Evolutionary conservation across 92 coral and sea anemone genomes (phyloP), one percentile per base, ranked within the genome.

Genomic region (Parazoanthus darwini): DNA sequence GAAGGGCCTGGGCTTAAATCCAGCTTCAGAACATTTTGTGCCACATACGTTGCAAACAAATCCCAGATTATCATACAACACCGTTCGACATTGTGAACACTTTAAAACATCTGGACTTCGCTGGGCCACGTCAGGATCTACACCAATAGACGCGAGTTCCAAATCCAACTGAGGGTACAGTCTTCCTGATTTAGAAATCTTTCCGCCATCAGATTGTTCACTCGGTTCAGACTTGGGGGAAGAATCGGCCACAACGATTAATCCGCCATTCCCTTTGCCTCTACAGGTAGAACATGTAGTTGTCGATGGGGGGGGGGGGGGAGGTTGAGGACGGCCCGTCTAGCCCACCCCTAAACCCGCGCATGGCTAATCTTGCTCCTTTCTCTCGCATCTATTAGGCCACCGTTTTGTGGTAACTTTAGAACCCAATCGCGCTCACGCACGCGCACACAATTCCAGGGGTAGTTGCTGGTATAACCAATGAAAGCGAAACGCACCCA

Each of bases 1-100:
- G 73, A 97, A 95, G 11, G 98, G 98, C 70, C 98, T 84, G 7
- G 99, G 99, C 85, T 97, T 97, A 44, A 97, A 97, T 33, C 98
- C 98, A n/a, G 94, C 95, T n/a, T 92, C 89, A 39, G 94, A 81
- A 79, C 99, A 97, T 43, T 91, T 94, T 0, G 92, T 88, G 1
- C 93, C 96, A 84, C 99, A 97, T 14, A 95, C 96, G n/a, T 91
- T 89, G 36, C 99, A 97, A 58, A n/a, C 54, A 23, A 85, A 56
- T 22, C 95, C 94, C 7, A 88, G 91, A 88, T 95, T 97, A 77
- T 97, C 98, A 86, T 92, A 94, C 65, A 97, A 82, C 46, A 94
- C 86, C 39, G 98, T 95, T 89, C 94, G 97, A 92, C 99, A 97
- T 22, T 92, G 92, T 63, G 93, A 92, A 80, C 99, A 97, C 86